Conservation (phyloP, 2,888 invertebrate genomes). For the Drosophila demipolita region DNA sequence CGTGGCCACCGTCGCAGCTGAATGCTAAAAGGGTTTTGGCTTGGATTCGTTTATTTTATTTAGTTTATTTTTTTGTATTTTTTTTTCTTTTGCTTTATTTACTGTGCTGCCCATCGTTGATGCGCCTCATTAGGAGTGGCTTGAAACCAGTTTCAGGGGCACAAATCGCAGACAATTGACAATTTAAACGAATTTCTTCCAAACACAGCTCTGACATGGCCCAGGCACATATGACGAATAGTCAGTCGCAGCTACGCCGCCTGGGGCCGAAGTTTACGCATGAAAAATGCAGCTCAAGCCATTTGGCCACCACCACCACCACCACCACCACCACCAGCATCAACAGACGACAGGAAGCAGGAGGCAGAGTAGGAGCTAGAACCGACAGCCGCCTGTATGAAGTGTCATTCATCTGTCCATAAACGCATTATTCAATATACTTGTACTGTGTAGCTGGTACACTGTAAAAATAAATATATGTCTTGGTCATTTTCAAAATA, state of each 20-base stretch:
- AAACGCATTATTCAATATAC: slow-evolving; percentile 84
- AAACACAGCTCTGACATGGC: slow-evolving; percentile 75
- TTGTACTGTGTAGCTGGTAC: slow-evolving; percentile 19
- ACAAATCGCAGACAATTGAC: slow-evolving; percentile 74
- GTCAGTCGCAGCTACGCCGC: slow-evolving; percentile 52
- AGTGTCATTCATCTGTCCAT: slow-evolving; percentile 84
- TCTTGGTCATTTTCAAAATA: background rate
- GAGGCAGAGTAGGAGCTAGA: slow-evolving; percentile 41
- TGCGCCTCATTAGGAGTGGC: slow-evolving; percentile 78
- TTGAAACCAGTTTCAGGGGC: slow-evolving; percentile 69
- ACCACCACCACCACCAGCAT: slow-evolving; percentile 54
- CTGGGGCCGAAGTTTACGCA: slow-evolving; percentile 72
- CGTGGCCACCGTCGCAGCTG: slow-evolving; percentile 75
- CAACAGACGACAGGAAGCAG: slow-evolving; percentile 26
- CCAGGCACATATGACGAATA: slow-evolving; percentile 77
- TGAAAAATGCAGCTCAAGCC: slow-evolving; percentile 70
- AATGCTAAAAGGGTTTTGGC: slow-evolving; percentile 76
- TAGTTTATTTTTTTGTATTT: slow-evolving; percentile 24
- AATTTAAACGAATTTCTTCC: slow-evolving; percentile 80
- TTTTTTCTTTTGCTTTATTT: slow-evolving; percentile 19
- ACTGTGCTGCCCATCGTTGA: slow-evolving; percentile 46
- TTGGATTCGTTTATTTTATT: slow-evolving; percentile 63
- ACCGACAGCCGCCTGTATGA: slow-evolving; percentile 78
- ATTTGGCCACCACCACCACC: slow-evolving; percentile 67
- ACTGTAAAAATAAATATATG: background rate